Evolutionary conservation across 92 coral and sea anemone species (phyloP), one percentile per base, ranked within the genome.

Genomic region (Pocillopora grandis): DNA sequence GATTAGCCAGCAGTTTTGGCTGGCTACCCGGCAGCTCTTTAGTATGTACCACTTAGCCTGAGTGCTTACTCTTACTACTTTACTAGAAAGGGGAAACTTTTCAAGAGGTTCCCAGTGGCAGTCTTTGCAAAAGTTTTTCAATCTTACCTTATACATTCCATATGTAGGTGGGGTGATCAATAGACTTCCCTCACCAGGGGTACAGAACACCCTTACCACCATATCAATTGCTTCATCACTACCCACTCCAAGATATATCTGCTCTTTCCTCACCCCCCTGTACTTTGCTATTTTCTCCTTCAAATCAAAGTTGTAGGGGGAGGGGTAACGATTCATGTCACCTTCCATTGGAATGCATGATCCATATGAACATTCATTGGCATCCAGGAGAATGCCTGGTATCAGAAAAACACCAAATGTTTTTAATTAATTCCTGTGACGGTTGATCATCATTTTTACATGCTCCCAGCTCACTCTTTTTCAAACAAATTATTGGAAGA

Each of bases 141-240:
- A 73, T 35, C 87, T 72, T 59, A 86, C 85, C 89, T 86, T 86
- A 85, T 86, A 86, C 89, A 86, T 78, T 69, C 85, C 85, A 61
- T 79, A 86, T 10, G 89, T 71, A 1, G 89, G 85, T 12, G 89
- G 89, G 1, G 89, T 79, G 68, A 86, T 86, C 58, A 86, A 64
- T 37, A 86, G 57, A 56, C 85, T 79, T 16, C 76, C 79, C 18
- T 80, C 67, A 48, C 79, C 85, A 6, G 89, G 89, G 36, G 68
- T 86, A 27, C 85, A 86, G 58, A 86, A 86, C 11, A 86, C 84
- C 79, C 80, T 78, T 65, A 79, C 81, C 71, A 72, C 76, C 85
- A 86, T 86, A 73, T 86, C 85, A 78, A 86, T 86, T 56, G 89
- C 89, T 31, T 86, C 85, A 73, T 79, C 85, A 86, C 89, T 86